Evolutionary conservation across 2,797 vertebrate genomes (phyloP).

Genomic region (Protosalanx chinensis): DNA sequence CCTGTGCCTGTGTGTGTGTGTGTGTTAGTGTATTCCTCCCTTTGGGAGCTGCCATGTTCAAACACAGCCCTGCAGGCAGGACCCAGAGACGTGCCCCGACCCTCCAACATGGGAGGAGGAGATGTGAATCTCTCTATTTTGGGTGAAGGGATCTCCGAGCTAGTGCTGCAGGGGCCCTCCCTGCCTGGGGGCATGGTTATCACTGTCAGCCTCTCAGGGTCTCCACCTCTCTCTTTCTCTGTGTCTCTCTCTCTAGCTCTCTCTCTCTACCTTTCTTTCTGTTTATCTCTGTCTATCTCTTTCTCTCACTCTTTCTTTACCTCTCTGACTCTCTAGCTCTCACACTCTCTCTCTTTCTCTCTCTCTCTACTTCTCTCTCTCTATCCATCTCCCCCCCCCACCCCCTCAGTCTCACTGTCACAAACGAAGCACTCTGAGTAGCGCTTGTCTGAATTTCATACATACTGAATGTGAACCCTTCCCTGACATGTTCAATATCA

Average conservation of each 20-base stretch:
- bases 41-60: slow-evolving; percentile 44
- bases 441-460: slow-evolving; percentile 31
- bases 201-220: slow-evolving; percentile 20
- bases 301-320: too few relatives aligned
- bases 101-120: slow-evolving; percentile 40
- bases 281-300: too few relatives aligned
- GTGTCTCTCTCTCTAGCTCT: not conserved
- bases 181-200: slow-evolving; percentile 37
- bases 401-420: slow-evolving; percentile 15
- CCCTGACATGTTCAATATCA: slow-evolving; percentile 30
- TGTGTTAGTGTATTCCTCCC: slow-evolving; percentile 7
- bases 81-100: slow-evolving; percentile 46
- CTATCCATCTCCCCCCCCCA: not conserved
- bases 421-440: slow-evolving; percentile 15
- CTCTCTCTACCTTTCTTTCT: not conserved
- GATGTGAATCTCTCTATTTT: slow-evolving; percentile 45
- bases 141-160: slow-evolving; percentile 21
- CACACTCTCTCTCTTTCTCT: too few relatives aligned
- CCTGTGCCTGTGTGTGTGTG: slow-evolving; percentile 46
- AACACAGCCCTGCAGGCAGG: slow-evolving; percentile 58
- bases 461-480: slow-evolving; percentile 20
- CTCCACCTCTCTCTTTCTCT: slow-evolving; percentile 12
- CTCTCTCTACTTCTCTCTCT: not conserved
- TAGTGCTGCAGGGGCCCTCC: not conserved
- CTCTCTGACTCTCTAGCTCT: slow-evolving; percentile 8